Conservation (phyloP, 2,797 vertebrate genomes). For the Danio albolineatus region DNA sequence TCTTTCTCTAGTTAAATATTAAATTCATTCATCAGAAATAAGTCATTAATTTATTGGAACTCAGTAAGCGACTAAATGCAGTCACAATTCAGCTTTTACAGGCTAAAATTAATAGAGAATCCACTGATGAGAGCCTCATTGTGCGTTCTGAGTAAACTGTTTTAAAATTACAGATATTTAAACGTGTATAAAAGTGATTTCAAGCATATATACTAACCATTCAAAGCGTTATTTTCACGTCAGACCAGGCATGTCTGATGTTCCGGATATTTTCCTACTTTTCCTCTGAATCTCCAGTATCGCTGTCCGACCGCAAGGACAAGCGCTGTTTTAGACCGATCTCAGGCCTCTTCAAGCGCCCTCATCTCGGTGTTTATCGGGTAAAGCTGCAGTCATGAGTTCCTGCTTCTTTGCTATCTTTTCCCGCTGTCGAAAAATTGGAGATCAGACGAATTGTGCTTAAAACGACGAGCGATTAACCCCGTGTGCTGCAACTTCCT, state of each 20-base stretch:
- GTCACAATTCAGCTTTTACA: not conserved
- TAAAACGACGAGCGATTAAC: not conserved
- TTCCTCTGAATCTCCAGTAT: not conserved
- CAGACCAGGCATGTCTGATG: constrained; percentile 28
- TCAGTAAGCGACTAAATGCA: not conserved
- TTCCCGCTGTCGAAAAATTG: not conserved
- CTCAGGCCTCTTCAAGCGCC: constrained; percentile 10
- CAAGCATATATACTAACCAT: not conserved
- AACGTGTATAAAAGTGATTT: not conserved
- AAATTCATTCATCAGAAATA: not conserved
- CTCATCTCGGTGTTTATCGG: not conserved
- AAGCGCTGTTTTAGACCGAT: not conserved
- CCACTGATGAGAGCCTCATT: not conserved
- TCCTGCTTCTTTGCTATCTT: not conserved
- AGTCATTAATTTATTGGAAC: not conserved
- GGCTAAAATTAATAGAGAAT: not conserved
- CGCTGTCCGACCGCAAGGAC: constrained; percentile 6
- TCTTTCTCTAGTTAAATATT: not conserved
- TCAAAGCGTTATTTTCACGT: constrained; percentile 34
- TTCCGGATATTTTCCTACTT: not conserved
- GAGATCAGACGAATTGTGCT: not conserved
- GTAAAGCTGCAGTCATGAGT: not conserved
- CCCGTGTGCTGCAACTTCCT: constrained; percentile 35
- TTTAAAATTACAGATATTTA: not conserved
- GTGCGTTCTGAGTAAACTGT: not conserved